These are phyloP conservation scores for Clamator glandarius DNA, from an alignment of 2,797 vertebrate genomes.

Conservation along the genomic window DNA sequence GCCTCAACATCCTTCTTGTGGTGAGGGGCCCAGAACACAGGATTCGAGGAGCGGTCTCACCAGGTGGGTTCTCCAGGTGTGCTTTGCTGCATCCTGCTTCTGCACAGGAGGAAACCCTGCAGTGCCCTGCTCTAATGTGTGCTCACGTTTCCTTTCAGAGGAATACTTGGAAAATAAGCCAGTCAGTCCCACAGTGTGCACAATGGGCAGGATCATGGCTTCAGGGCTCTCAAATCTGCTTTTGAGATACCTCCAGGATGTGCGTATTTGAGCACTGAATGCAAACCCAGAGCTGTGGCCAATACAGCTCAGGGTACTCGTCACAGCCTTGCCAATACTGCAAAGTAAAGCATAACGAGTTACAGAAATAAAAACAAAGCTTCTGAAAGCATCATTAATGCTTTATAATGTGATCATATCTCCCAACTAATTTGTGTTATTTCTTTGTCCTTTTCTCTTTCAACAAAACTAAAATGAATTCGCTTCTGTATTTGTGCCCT, in stretches of 20 bases:
- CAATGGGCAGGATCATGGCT: neutral
- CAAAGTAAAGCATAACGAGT: neutral
- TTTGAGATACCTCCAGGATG: neutral
- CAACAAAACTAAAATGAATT: neutral
- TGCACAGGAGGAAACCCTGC: accelerated
- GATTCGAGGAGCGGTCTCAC: too few relatives aligned
- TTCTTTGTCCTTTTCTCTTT: neutral
- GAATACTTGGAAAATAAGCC: too few relatives aligned
- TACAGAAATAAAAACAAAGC: neutral
- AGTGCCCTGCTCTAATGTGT: too few relatives aligned
- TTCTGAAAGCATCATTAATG: neutral
- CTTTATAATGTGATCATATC: neutral
- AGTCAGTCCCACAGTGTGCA: too few relatives aligned
- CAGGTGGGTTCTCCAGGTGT: neutral
- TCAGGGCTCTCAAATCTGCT: neutral
- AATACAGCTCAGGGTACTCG: accelerated
- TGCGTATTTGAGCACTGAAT: accelerated
- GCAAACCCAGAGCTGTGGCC: accelerated
- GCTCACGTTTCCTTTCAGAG: too few relatives aligned
- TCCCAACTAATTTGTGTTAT: neutral
- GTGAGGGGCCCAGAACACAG: too few relatives aligned
- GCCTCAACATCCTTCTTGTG: too few relatives aligned
- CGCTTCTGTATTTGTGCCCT: neutral
- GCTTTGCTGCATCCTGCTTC: neutral
- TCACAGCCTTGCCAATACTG: neutral